Evolutionary conservation across 2,888 invertebrate species (phyloP), one percentile per base, ranked within the genome.

Genomic region (Ophonus ardosiacus): DNA sequence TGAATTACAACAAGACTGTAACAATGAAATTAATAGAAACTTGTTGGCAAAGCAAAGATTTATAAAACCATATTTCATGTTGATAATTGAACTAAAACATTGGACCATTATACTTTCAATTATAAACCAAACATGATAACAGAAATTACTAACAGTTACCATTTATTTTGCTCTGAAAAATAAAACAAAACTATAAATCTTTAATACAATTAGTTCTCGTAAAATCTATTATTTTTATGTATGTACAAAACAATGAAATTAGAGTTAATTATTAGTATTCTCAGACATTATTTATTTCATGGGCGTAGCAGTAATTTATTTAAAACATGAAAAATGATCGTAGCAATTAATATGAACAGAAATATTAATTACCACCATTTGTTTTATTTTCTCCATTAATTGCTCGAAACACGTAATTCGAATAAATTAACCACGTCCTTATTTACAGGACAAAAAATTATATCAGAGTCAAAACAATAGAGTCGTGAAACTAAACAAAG

Each of bases 401-500:
- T 40, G 43, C 43, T 43, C 18, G 43, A 74, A 43, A 74, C 71
- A 43, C 10, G 71, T 74, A 18, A 74, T 74, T 18, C 13, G 43
- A 18, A 74, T 74, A 71, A 40, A 18, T 63, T 21, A 63, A 68
- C 68, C 38, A 13, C 31, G 68, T 68, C 24, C 31, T 1, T 74
- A 43, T 74, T 74, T 74, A 31, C 18, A 1, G 43, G 43, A 74
- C 43, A 74, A 74, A 43, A 43, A 74, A n/a, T 40, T 18, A 43
- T 74, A 17, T 74, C 40, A 18, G 15, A 74, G 43, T 74, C 18
- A 74, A 74, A 74, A 74, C 71, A 74, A 74, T 43, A 51, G 71
- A 71, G 43, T 18, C n/a, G n/a, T 40, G 17, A 17, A 74, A 74
- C 18, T 74, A 74, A 40, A 43, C 8, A 74, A 74, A 74, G 68